Base-by-base conservation (phyloP, 2,797 vertebrate genomes). In the Acrocephalus scirpaceus region DNA sequence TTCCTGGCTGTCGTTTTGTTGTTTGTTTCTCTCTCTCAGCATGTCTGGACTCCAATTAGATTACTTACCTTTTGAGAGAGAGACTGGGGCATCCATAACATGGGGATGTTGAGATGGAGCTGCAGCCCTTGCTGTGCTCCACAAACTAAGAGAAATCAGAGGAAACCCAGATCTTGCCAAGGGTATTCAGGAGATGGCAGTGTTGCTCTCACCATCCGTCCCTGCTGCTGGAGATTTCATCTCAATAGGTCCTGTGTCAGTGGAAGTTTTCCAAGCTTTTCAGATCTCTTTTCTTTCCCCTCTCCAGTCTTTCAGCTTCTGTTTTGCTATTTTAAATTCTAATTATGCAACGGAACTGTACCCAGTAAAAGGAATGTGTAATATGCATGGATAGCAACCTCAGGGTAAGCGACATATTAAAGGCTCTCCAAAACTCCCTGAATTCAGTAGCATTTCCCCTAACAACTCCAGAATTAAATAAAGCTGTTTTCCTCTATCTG, bases 181-280 rank as follows among this genome's bases (percentile, higher is more conserved):
- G 87, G 92, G 92, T 86, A 93, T 87, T 93, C 96, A 95, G 92
- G 82, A 97, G 96, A 91, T 96, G 96, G 96, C 95, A 96, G 89
- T 96, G 76, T 96, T 96, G 93, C 87, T 93, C 89, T 94, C 95
- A 78, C 70, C 95, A 88, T 90, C 44, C 7, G 0, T 58, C 69
- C 45, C 47, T 72, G 87, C 42, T 92, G 72, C 89, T 91, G 73
- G 72, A 83, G 84, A 72, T 86, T 88, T 92, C 61, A 36, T 47
- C 61, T 88, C 75, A 80, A 47, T 58, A 51, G 4, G 69, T 70
- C 65, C 86, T 47, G 40, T 82, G 48, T 87, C 80, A 78, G 75
- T 42, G 84, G 74, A 91, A 91, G 75, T 69, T 92, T 96, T 74
- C 79, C 69, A 90, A 75, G 72, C 3, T 93, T 88, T 94, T 90